Evolutionary conservation across 2,113 vertebrate species (phyloP).

Genomic region (Laticauda laticaudata): DNA sequence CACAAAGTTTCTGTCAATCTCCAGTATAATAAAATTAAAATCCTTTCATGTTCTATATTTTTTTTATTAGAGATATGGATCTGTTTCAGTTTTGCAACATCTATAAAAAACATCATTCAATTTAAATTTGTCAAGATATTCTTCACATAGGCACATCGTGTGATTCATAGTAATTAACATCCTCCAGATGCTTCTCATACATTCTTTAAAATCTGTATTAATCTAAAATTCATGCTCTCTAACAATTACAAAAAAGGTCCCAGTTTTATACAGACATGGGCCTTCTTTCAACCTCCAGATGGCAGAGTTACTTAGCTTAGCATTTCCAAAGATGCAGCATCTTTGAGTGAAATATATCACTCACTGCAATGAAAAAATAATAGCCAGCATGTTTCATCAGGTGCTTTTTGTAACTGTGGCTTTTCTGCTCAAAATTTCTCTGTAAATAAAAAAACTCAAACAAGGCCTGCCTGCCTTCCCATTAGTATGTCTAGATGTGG

Average conservation of each 20-base stretch:
- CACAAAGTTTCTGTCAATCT: neutral
- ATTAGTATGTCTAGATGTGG: neutral
- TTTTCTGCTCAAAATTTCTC: neutral
- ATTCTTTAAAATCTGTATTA: neutral
- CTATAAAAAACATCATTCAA: neutral
- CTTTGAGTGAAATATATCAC: neutral
- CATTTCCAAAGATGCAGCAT: neutral
- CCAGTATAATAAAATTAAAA: neutral
- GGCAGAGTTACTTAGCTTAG: slow-evolving; percentile 2
- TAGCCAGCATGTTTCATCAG: neutral
- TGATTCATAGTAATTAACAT: neutral
- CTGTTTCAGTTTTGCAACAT: neutral
- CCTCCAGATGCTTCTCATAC: neutral
- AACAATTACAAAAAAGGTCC: neutral
- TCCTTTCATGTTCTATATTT: neutral
- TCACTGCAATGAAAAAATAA: neutral
- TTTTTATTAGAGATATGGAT: neutral
- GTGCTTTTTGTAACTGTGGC: neutral
- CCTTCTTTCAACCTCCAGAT: neutral
- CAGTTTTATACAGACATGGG: neutral
- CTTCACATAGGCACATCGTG: neutral
- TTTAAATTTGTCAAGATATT: neutral
- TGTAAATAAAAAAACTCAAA: neutral
- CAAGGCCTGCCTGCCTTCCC: neutral
- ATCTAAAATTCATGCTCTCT: neutral